phyloP scores from a whole-genome alignment of 2,888 invertebrate genomes.

The Agrotis exclamationis region DNA sequence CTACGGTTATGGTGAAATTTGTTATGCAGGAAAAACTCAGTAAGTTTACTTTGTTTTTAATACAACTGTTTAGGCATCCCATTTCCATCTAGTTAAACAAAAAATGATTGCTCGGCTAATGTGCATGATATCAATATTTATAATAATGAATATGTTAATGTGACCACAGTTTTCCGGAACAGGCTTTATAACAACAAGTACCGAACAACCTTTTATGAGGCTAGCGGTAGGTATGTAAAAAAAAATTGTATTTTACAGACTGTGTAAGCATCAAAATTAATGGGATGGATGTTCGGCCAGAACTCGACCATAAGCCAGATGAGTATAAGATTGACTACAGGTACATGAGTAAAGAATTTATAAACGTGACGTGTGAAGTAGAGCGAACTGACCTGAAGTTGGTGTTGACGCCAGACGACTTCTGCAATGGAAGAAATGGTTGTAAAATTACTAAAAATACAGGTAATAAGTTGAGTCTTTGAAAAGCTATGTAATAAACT shows the following conservation, averaged over 20 bases:
- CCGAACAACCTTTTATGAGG: neutral
- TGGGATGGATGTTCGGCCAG: conserved; percentile 26
- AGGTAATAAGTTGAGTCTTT: no score
- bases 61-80: no score
- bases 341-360: fast-evolving
- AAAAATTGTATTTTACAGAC: conserved; percentile 12
- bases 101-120: no score
- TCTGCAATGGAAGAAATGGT: no score
- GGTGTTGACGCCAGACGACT: neutral
- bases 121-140: no score
- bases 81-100: no score
- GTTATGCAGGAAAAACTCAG: neutral
- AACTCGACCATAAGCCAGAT: fast-evolving
- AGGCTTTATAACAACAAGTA: neutral
- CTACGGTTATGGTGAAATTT: conserved; percentile 22
- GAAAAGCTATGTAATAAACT: no score
- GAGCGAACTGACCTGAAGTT: neutral
- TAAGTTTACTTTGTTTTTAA: conserved; percentile 31
- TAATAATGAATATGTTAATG: no score
- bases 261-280: conserved; percentile 15
- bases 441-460: no score
- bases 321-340: neutral
- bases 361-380: conserved; percentile 16
- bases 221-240: no score
- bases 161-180: no score